A percentile compares a stretch with the other conserved stretches of the same genome.
Evolutionary conservation across 1,140 invertebrate species (phyloP).

Genomic region (Adelges cooleyi): DNA sequence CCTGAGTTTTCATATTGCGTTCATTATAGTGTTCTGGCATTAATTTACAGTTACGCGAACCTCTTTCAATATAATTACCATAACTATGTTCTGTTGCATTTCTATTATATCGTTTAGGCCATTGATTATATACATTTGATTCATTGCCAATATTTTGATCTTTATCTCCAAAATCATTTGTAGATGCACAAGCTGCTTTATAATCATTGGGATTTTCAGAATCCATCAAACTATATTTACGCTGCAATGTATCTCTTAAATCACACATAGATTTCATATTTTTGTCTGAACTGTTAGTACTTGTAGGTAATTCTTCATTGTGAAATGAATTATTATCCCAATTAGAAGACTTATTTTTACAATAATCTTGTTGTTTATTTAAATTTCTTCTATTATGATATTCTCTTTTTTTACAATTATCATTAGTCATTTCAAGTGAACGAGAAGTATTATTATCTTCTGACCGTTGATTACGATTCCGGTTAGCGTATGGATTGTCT

Average conservation of each 20-base stretch:
- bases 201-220: neutral
- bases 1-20: neutral
- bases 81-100: neutral
- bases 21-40: neutral
- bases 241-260: neutral
- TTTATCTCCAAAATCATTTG: slow-evolving; percentile 15
- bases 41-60: neutral
- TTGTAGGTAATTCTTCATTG: neutral
- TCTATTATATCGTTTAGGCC: neutral
- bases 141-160: neutral
- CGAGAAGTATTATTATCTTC: neutral
- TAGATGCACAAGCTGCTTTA: neutral
- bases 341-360: neutral
- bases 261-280: neutral
- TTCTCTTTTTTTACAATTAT: neutral
- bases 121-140: neutral
- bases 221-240: neutral
- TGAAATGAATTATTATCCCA: neutral
- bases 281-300: neutral
- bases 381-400: no score
- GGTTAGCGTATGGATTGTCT: neutral
- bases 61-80: neutral
- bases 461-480: neutral
- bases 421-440: neutral
- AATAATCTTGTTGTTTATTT: neutral